Conservation (phyloP, 2,113 vertebrate genomes). For the Irena cyanogastra region DNA sequence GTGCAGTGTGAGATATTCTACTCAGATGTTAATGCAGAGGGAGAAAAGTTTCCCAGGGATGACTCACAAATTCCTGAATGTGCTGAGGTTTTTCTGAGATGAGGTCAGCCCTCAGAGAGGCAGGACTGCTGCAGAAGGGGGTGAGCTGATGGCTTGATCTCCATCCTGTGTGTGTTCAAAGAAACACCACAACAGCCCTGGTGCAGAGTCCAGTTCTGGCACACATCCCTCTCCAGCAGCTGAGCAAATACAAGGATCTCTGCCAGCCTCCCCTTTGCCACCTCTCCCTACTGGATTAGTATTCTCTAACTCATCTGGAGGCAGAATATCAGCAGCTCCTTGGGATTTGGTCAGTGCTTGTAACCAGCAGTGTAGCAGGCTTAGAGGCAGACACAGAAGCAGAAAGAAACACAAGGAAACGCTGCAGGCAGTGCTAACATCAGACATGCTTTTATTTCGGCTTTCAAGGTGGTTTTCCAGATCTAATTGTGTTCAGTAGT, state of each 20-base stretch:
- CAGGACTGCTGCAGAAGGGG: background rate
- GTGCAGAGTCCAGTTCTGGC: background rate
- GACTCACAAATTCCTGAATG: slow-evolving; percentile 51
- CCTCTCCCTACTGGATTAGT: background rate
- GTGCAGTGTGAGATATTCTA: background rate
- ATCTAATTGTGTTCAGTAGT: background rate
- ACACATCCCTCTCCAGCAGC: background rate
- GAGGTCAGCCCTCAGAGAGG: slow-evolving; percentile 24
- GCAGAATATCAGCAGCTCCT: background rate
- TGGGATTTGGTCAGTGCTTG: background rate
- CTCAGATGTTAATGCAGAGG: background rate
- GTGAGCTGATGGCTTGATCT: background rate
- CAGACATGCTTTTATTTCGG: background rate
- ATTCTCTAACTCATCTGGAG: background rate
- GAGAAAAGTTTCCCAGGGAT: background rate
- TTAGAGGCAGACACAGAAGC: background rate
- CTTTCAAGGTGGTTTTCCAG: slow-evolving; percentile 1
- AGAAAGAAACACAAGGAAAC: background rate
- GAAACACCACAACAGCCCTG: background rate
- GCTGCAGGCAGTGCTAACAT: background rate
- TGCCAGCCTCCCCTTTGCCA: background rate
- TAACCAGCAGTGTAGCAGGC: background rate
- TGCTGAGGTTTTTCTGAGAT: slow-evolving; percentile 36
- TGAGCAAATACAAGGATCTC: background rate
- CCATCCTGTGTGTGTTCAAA: background rate